Percentiles rank a stretch among this genome's conserved stretches.
Evolutionary conservation across 64 coral and sea anemone species (phyloP).

Genomic region (Porites lutea): DNA sequence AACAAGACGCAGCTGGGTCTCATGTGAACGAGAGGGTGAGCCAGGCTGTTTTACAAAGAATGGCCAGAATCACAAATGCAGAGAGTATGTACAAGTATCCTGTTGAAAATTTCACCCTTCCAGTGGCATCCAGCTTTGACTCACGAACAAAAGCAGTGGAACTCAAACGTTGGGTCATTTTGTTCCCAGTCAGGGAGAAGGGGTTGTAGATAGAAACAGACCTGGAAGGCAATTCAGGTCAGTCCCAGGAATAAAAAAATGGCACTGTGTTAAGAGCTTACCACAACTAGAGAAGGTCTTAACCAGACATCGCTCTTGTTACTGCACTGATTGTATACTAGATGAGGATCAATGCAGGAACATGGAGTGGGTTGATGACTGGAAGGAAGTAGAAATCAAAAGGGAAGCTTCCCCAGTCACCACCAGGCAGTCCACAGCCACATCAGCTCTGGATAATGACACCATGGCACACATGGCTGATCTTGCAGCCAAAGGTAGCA

Average conservation of each 20-base stretch:
- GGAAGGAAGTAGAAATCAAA: not conserved
- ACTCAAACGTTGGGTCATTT: conserved; percentile 27
- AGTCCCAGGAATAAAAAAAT: not conserved
- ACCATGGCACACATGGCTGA: conserved; percentile 30
- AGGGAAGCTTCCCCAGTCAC: conserved; percentile 22
- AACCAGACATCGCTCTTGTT: too few species aligned
- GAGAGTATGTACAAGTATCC: conserved; percentile 36
- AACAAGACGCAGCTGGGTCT: too few species aligned
- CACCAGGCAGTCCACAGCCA: conserved; percentile 5
- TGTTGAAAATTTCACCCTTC: conserved; percentile 15
- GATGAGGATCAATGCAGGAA: not conserved
- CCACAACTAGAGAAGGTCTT: conserved; percentile 17
- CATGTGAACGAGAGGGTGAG: conserved; percentile 39
- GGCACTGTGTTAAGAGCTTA: not conserved
- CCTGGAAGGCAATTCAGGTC: conserved; percentile 18
- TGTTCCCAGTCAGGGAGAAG: conserved; percentile 56
- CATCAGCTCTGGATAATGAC: conserved; percentile 17
- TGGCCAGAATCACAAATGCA: conserved; percentile 35
- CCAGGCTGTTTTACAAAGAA: conserved; percentile 1
- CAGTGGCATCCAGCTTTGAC: conserved; percentile 26
- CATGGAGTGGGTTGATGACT: conserved; percentile 38
- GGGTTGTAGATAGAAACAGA: conserved; percentile 22
- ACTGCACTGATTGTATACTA: conserved; percentile 8
- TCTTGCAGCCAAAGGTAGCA: conserved; percentile 34
- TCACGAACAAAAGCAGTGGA: conserved; percentile 32